Conservation (phyloP, 2,797 vertebrate species). For the Neopelma chrysocephalum region DNA sequence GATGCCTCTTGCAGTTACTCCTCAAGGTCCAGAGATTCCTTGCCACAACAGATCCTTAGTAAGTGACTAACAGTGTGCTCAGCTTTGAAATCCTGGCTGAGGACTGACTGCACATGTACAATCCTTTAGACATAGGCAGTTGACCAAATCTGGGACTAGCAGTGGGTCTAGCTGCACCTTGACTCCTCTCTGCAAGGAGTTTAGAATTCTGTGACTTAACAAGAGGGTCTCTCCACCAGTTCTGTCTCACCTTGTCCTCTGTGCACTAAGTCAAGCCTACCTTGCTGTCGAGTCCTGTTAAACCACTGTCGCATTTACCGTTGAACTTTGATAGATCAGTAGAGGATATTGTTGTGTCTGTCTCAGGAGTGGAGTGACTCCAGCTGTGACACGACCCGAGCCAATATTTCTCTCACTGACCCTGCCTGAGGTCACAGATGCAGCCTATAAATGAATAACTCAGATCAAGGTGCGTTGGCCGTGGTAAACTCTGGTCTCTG, state of each 20-base stretch:
- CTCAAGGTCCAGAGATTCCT: background rate
- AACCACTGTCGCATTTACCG: background rate
- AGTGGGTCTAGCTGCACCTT: background rate
- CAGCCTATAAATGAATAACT: background rate
- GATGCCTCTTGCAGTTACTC: background rate
- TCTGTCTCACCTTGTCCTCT: background rate
- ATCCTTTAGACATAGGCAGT: background rate
- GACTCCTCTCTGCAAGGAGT: background rate
- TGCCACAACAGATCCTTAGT: background rate
- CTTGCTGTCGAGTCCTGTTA: background rate
- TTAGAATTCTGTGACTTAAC: background rate
- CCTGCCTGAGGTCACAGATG: background rate
- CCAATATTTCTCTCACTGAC: background rate
- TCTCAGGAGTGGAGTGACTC: background rate
- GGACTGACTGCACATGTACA: background rate
- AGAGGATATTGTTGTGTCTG: background rate
- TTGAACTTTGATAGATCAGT: background rate
- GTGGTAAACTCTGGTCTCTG: background rate
- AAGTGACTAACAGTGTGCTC: background rate
- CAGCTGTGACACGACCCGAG: background rate
- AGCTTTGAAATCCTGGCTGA: background rate
- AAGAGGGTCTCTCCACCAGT: background rate
- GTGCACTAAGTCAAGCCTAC: background rate
- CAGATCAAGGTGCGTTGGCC: background rate
- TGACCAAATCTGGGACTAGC: background rate